Percentiles rank a stretch among this genome's conserved stretches.
Evolutionary conservation across 2,888 invertebrate genomes (phyloP).

Genomic region (Acronicta aceris): DNA sequence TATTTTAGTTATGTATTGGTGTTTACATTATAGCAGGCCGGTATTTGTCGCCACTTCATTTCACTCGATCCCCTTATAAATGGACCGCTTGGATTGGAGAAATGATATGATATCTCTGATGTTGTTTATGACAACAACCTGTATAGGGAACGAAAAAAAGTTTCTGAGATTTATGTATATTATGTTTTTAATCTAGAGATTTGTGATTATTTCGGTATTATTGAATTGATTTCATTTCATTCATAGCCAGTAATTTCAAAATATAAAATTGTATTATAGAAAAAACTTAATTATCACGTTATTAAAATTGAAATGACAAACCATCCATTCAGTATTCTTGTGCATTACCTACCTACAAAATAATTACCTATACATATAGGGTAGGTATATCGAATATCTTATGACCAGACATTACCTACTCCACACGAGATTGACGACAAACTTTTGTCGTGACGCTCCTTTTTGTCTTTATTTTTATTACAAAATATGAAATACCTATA

Average conservation of each 20-base stretch:
- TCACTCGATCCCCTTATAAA: slow-evolving; percentile 53
- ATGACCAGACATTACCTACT: no score
- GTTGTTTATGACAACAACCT: slow-evolving; percentile 43
- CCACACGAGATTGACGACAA: no score
- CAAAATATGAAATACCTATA: slow-evolving; percentile 3
- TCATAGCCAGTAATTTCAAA: no score
- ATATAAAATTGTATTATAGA: no score
- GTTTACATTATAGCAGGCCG: slow-evolving; percentile 42
- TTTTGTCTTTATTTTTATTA: no score
- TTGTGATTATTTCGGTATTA: not conserved
- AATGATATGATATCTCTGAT: slow-evolving; percentile 53
- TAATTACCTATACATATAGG: no score
- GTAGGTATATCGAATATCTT: no score
- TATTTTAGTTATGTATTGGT: slow-evolving; percentile 56
- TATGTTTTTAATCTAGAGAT: not conserved
- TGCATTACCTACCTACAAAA: no score
- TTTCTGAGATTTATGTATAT: slow-evolving; percentile 20
- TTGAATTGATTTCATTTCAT: not conserved
- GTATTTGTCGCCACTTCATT: slow-evolving; percentile 54
- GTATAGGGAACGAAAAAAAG: slow-evolving; percentile 30
- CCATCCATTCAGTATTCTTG: no score
- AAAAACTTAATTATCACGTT: no score
- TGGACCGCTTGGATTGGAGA: slow-evolving; percentile 44
- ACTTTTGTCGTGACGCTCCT: no score
- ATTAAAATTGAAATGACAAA: no score